Conservation (phyloP, 2,888 invertebrate species). For the Mellilla xanthometata region DNA sequence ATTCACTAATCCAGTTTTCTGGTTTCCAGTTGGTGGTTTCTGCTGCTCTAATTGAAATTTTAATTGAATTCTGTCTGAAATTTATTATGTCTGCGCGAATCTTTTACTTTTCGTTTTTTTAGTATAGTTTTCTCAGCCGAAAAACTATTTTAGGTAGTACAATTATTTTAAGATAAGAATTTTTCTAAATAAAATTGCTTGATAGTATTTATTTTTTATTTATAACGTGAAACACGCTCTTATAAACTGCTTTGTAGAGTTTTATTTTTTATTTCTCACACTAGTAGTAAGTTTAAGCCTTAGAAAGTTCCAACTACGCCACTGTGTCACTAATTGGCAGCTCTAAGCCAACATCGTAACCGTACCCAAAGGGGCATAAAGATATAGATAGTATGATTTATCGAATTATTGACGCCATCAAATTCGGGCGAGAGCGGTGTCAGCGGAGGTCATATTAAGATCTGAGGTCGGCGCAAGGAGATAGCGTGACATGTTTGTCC, state of each 20-base stretch:
- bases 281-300: no score
- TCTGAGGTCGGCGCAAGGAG: conserved; percentile 33
- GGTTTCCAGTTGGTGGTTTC: conserved; percentile 33
- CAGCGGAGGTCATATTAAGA: conserved; percentile 37
- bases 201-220: no score
- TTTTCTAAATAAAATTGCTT: no score
- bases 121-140: not conserved
- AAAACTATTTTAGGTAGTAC: no score
- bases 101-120: conserved; percentile 10
- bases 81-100: conserved; percentile 26
- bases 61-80: conserved; percentile 34
- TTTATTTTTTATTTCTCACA: no score
- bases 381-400: conserved; percentile 30
- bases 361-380: conserved; percentile 14
- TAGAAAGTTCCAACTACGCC: no score
- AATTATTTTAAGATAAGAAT: no score
- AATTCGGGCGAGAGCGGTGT: conserved; percentile 29
- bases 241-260: no score
- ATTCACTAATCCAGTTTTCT: conserved; percentile 41
- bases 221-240: no score
- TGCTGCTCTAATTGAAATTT: conserved; percentile 37
- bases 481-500: conserved; percentile 36
- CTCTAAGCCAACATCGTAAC: conserved; percentile 8
- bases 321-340: no score
- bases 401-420: conserved; percentile 32